Base-by-base conservation (phyloP, 2,888 invertebrate genomes). In the Chloromyia formosa region DNA sequence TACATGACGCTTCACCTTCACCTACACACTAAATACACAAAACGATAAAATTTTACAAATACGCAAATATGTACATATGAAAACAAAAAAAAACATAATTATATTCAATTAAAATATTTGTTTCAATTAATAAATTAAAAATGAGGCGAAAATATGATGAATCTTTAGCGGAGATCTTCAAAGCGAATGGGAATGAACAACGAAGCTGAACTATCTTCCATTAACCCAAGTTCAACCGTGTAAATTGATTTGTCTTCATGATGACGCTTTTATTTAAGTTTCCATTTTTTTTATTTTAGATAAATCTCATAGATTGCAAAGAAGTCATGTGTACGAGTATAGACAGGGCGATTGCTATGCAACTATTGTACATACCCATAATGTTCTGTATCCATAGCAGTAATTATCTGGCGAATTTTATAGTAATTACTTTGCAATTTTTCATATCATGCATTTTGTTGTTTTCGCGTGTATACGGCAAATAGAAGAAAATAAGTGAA, bases 381-480 rank as follows among this genome's bases (percentile, higher is more conserved):
- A 54, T n/a, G 54, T n/a, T 23, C 22, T 61, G 61, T 20, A 16
- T 20, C 18, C 22, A 9, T 18, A 58, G 58, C 58, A 18, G 3
- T 4, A 22, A 61, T 14, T 35, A 35, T 27, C 61, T 61, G 14
- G n/a, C n/a, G 14, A 35, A 61, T 61, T 35, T 1, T 1, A 61
- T 61, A 35, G 27, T 61, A 61, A 61, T 61, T 61, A 61, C 22
- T 22, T 61, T 61, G 35, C 16, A 35, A 22, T 7, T 35, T 35
- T 61, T 2, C 12, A 12, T 42, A 42, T 42, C 54, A 16, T 54
- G 61, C 9, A 23, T 61, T 61, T 23, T 61, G 61, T n/a, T 27
- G 23, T 61, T 61, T 61, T 61, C 61, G 10, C 35, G 23, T 27
- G 61, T 27, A 61, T 61, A 35, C 61, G 61, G 61, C 23, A 61